These are phyloP conservation scores for Halesus radiatus DNA, from an alignment of 1,140 invertebrate species.

Conservation along the genomic window DNA sequence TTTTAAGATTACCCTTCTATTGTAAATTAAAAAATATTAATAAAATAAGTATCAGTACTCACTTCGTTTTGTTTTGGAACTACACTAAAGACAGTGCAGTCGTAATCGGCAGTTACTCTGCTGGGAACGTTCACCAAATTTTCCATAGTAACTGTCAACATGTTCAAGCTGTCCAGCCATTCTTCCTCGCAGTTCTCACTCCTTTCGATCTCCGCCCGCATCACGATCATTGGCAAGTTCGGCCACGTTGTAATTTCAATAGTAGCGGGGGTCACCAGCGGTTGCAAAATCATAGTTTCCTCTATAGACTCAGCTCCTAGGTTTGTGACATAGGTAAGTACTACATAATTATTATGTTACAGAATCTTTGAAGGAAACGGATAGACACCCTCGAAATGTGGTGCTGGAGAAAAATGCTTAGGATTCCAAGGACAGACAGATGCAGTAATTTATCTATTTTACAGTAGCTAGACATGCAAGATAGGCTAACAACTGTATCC, in stretches of 20 bases:
- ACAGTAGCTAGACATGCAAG: no score
- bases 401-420: no score
- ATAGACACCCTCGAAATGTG: no score
- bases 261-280: not conserved
- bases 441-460: no score
- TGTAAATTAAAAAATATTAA: no score
- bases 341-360: no score
- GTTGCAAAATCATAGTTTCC: conserved; percentile 13
- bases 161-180: not conserved
- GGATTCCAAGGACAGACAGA: no score
- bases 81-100: conserved; percentile 9
- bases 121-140: not conserved
- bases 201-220: not conserved
- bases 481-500: no score
- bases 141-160: conserved; percentile 7
- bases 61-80: conserved; percentile 29
- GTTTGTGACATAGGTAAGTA: not conserved
- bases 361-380: no score
- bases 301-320: conserved; percentile 1
- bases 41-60: not conserved
- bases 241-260: conserved; percentile 10
- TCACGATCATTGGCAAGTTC: not conserved
- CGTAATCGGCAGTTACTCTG: not conserved
- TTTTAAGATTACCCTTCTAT: no score
- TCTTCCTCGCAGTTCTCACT: not conserved